Percentiles rank a stretch among this genome's conserved stretches.
These are phyloP conservation scores for Amblyopsis rosae DNA, from an alignment of 2,113 vertebrate genomes.

Conservation along the genomic window DNA sequence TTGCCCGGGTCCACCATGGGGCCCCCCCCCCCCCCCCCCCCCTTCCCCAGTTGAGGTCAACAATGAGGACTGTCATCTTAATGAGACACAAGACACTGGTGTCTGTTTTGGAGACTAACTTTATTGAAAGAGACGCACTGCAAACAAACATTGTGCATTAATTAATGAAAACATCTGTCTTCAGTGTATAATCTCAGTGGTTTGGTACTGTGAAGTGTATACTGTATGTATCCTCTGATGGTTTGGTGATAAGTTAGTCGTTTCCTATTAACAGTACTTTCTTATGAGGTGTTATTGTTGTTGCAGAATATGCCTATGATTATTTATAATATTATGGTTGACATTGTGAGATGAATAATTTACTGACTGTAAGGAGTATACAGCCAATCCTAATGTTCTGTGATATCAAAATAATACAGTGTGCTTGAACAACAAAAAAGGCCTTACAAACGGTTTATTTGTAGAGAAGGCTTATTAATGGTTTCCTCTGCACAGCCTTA, in stretches of 20 bases:
- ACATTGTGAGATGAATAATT: neutral
- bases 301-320: neutral
- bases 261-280: slow-evolving; percentile 17
- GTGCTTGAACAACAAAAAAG: slow-evolving; percentile 52
- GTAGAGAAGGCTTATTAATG: slow-evolving; percentile 29
- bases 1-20: slow-evolving; percentile 16
- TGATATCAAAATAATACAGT: slow-evolving; percentile 27
- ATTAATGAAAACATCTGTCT: slow-evolving; percentile 42
- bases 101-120: slow-evolving; percentile 34
- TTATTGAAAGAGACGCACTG: slow-evolving; percentile 23
- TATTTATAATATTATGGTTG: no score
- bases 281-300: neutral
- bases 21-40: slow-evolving; percentile 27
- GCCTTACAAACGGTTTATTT: slow-evolving; percentile 43
- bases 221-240: slow-evolving; percentile 16
- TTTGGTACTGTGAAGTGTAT: slow-evolving; percentile 9
- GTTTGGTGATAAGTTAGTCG: slow-evolving; percentile 21
- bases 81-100: slow-evolving; percentile 26
- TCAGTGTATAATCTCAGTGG: slow-evolving; percentile 25
- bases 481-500: slow-evolving; percentile 43
- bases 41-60: slow-evolving; percentile 1
- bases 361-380: slow-evolving; percentile 9
- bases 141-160: no score
- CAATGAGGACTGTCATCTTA: slow-evolving; percentile 23
- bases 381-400: slow-evolving; percentile 17